Percentiles rank a stretch among this genome's conserved stretches.
These are phyloP conservation scores for Tonatia bakeri DNA, from an alignment of 2,113 vertebrate genomes.

Conservation along the genomic window DNA sequence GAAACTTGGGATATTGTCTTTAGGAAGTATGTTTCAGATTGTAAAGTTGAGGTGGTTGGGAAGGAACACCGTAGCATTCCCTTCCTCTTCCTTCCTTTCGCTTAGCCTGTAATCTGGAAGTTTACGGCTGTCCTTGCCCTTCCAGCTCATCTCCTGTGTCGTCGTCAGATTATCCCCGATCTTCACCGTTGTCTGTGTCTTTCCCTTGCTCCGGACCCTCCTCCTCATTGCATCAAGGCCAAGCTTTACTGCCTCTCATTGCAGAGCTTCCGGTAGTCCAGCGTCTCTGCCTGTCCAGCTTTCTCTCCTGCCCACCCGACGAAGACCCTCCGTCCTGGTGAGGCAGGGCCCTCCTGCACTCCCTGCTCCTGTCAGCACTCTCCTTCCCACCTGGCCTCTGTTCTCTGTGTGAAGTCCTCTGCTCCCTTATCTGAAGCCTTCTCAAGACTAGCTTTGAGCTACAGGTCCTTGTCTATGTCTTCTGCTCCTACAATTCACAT, in stretches of 20 bases:
- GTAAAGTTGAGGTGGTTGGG: neutral
- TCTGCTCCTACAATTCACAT: neutral
- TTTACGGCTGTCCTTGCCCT: neutral
- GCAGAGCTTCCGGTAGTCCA: fast-evolving
- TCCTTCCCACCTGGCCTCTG: neutral
- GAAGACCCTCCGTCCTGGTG: neutral
- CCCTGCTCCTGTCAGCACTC: neutral
- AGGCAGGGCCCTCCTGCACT: neutral
- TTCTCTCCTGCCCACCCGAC: neutral
- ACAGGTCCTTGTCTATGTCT: neutral
- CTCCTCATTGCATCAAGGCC: neutral
- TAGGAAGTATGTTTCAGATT: neutral
- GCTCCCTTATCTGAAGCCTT: neutral
- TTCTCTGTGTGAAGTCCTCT: neutral
- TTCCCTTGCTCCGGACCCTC: neutral
- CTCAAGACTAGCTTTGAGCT: neutral
- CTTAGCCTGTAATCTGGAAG: neutral
- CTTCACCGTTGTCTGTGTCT: neutral
- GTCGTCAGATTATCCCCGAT: neutral
- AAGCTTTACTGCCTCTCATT: neutral
- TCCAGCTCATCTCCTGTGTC: fast-evolving
- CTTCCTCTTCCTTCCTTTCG: neutral
- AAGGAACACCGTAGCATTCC: no score
- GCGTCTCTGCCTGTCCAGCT: neutral
- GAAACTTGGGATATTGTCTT: neutral